A percentile compares a stretch with the other conserved stretches of the same genome.
Evolutionary conservation across 2,113 vertebrate species (phyloP).

Genomic region (Gorilla gorilla): DNA sequence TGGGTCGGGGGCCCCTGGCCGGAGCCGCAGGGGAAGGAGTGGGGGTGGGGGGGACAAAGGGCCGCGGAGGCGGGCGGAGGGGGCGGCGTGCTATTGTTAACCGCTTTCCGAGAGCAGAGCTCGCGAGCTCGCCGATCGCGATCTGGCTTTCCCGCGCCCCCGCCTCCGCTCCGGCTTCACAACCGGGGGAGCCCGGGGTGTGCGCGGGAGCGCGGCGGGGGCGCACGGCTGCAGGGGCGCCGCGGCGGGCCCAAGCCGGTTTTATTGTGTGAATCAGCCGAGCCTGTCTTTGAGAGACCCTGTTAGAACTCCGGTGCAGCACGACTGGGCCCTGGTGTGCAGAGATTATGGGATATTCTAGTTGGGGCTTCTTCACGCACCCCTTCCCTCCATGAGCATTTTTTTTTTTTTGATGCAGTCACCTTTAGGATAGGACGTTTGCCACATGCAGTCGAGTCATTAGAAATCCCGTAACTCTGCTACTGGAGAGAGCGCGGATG

Average conservation of each 20-base stretch:
- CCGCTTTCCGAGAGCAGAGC: not conserved
- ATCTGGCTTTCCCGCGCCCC: not conserved
- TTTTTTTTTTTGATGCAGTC: conserved; percentile 70
- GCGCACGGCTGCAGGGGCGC: not conserved
- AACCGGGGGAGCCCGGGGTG: not conserved
- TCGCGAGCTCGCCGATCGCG: not conserved
- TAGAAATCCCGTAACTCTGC: conserved; percentile 78
- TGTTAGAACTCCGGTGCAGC: not conserved
- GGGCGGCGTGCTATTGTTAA: conserved; percentile 62
- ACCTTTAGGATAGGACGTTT: conserved; percentile 83
- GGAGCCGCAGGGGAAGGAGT: not conserved
- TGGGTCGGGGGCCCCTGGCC: conserved; percentile 14
- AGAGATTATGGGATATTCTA: not conserved
- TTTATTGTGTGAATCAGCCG: conserved; percentile 5
- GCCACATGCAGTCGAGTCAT: conserved; percentile 68
- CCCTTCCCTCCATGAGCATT: not conserved
- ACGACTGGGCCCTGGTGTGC: not conserved
- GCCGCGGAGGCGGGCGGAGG: conserved; percentile 17
- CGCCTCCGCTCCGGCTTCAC: not conserved
- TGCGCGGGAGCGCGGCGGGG: not conserved
- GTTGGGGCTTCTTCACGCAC: not conserved
- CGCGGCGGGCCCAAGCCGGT: not conserved
- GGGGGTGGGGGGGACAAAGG: conserved; percentile 64
- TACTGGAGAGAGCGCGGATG: conserved; percentile 71
- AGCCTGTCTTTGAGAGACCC: too few species aligned